Percentiles rank a stretch among this genome's conserved stretches.
Conservation (phyloP, 2,888 invertebrate species). For the Callyntrura sp. region DNA sequence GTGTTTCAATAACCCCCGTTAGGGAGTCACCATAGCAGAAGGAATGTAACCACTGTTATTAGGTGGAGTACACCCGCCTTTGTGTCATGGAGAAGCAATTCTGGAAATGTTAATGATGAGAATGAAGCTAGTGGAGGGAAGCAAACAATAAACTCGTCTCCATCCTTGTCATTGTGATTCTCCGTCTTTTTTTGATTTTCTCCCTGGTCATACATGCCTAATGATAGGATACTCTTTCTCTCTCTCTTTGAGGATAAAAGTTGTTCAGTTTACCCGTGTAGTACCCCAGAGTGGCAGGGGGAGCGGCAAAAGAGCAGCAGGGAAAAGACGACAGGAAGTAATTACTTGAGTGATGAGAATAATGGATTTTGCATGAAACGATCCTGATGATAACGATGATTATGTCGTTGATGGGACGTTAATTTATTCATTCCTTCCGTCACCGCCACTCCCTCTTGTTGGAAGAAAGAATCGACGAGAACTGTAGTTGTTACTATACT, state of each 20-base stretch:
- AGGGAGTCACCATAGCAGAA: background rate
- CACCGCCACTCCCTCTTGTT: conserved; percentile 10
- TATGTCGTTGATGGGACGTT: conserved; percentile 65
- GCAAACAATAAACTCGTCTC: conserved; percentile 37
- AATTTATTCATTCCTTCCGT: conserved; percentile 68
- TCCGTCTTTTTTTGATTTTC: conserved; percentile 39
- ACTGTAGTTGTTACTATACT: background rate
- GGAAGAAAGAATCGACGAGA: background rate
- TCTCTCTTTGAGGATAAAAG: conserved; percentile 35
- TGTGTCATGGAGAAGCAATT: conserved; percentile 25
- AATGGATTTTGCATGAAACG: conserved; percentile 46
- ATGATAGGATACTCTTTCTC: conserved; percentile 47
- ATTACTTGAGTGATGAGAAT: conserved; percentile 59
- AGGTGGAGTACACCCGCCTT: background rate
- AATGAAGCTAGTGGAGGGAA: conserved; percentile 41
- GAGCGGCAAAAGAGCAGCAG: conserved; percentile 1
- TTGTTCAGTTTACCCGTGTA: conserved; percentile 20
- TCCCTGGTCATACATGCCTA: conserved; percentile 23
- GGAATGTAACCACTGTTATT: background rate
- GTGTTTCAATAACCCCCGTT: background rate
- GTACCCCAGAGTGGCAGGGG: background rate
- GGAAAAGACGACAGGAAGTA: conserved; percentile 65
- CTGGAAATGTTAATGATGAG: conserved; percentile 52
- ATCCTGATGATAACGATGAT: conserved; percentile 37
- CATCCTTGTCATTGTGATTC: conserved; percentile 49